Evolutionary conservation across 2,888 invertebrate species (phyloP), one percentile per base, ranked within the genome.

Genomic region (Cabera pusaria): DNA sequence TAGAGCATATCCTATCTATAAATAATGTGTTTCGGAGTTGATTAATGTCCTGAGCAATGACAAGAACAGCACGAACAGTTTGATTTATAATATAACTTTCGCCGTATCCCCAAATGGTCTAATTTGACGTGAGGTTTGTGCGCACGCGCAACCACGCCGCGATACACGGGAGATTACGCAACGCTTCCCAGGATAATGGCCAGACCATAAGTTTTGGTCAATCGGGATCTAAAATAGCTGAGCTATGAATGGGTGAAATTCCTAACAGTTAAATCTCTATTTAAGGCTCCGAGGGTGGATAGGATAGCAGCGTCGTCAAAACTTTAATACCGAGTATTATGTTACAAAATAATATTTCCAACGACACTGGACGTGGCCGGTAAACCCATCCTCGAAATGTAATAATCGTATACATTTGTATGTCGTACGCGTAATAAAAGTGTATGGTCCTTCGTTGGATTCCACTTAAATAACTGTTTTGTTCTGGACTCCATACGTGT

Each of bases 11-110:
- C 38, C 47, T 49, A 49, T 43, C 35, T 42, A 47, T 45, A 51
- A 54, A 51, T 44, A 48, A 54, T 47, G 51, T 39, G 44, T 61
- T 63, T 56, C 64, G 52, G 47, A 53, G 60, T 50, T 64, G 70
- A 70, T 70, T 66, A 67, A 67, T 68, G 64, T 64, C 49, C 49
- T 50, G 47, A 54, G 44, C 67, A 68, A 72, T 72, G 69, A 71
- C 70, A 75, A 59, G 59, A 66, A 62, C 64, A 59, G 59, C 59
- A 60, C 59, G 71, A 71, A 69, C 61, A 53, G 49, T 63, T 58
- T 72, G 77, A 82, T 79, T 76, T 80, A 82, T 81, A 69, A 61
- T 49, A 57, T 69, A 66, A 82, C 80, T 84, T 81, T 83, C 79
- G 70, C 74, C 60, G 59, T 66, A 59, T 66, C 74, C 73, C 59